Evolutionary conservation across 1,140 invertebrate genomes (phyloP), one percentile per base, ranked within the genome.

Genomic region (Ladona fulva): DNA sequence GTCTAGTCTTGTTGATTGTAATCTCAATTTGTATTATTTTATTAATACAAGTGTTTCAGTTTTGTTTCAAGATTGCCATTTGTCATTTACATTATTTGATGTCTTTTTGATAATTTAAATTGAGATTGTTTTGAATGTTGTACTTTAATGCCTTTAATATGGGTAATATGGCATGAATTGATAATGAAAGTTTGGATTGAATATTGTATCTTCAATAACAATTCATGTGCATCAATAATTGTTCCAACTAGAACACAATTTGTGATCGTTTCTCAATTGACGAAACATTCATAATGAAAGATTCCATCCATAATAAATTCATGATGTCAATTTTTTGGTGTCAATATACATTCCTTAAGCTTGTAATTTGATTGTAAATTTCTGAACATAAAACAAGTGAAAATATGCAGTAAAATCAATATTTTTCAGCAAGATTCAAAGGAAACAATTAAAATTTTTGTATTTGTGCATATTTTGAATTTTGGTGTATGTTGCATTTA

Each of bases 281-380:
- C 14, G 52, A 66, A 66, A 66, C 52, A 66, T 12, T 66, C 52
- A 66, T 66, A 66, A 66, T 66, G 52, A 66, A 66, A 66, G 52
- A 66, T 66, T 66, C 52, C 52, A 66, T 66, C 52, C 52, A 66
- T 66, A 19, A 19, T 66, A 66, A 66, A 66, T 66, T 66, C n/a
- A 66, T 66, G 52, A 66, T 66, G 52, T 66, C 52, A 66, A 66
- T 66, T 66, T 37, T 66, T 66, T 66, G 52, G 52, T 66, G 52
- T 66, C 52, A 66, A 66, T 66, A 66, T 66, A 66, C 52, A 66
- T 66, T 66, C 52, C 52, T 66, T 66, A 66, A 19, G 52, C 52
- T 66, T 66, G 14, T 66, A 19, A 66, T 66, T 66, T 66, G 3
- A 66, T 22, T 66, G 52, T 66, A 66, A 66, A 66, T 66, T 66